These are phyloP conservation scores for Macrocentrus cingulum DNA, from an alignment of 1,140 invertebrate species.

Conservation along the genomic window DNA sequence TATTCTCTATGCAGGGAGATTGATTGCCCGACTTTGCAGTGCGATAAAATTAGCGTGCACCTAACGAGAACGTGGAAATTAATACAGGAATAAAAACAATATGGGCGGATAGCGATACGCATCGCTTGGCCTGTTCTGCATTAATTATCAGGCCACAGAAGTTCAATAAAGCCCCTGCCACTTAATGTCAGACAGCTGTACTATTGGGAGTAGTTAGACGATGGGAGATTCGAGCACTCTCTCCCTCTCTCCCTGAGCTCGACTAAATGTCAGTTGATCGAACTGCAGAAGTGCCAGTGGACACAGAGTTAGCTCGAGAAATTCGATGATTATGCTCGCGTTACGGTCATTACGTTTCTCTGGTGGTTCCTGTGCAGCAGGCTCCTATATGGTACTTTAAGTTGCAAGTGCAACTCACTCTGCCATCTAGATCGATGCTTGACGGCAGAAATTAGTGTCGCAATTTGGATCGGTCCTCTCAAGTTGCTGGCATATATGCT, in stretches of 20 bases:
- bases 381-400: not conserved
- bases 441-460: constrained; percentile 16
- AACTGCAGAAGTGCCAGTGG: constrained; percentile 16
- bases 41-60: too few relatives aligned
- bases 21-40: too few relatives aligned
- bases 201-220: not conserved
- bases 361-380: not conserved
- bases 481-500: not conserved
- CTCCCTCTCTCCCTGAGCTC: too few relatives aligned
- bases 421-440: constrained; percentile 5
- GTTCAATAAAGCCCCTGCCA: constrained; percentile 18
- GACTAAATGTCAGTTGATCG: constrained; percentile 18
- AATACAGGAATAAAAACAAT: too few relatives aligned
- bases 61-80: too few relatives aligned
- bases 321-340: constrained; percentile 22
- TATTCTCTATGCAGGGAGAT: too few relatives aligned
- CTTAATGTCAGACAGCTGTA: constrained; percentile 18
- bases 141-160: not conserved
- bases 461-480: constrained; percentile 9
- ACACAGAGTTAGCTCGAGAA: constrained; percentile 8
- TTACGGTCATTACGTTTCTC: constrained; percentile 19
- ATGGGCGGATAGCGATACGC: too few relatives aligned
- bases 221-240: not conserved
- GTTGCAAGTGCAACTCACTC: not conserved
- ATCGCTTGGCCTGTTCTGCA: too few relatives aligned